Evolutionary conservation across 2,888 invertebrate species (phyloP).

Genomic region (Geotrupes spiniger): DNA sequence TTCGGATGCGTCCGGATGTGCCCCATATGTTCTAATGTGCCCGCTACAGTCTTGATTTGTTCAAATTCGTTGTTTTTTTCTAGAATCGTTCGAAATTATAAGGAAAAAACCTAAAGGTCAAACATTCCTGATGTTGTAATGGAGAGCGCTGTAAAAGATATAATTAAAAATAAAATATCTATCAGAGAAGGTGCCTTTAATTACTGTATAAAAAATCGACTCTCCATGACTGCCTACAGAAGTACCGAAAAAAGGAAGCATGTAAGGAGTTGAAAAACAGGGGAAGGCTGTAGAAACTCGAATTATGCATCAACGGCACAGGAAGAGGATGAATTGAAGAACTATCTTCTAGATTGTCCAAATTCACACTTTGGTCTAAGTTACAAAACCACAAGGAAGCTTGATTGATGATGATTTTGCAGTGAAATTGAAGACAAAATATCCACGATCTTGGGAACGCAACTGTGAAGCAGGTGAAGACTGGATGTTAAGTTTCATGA

Average conservation of each 20-base stretch:
- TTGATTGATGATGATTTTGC: slow-evolving; percentile 8
- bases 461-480: slow-evolving; percentile 3
- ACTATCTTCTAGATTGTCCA: background rate
- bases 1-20: slow-evolving; percentile 1
- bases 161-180: too few species aligned
- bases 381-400: background rate
- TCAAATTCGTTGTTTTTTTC: background rate
- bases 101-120: background rate
- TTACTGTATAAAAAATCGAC: background rate
- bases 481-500: too few species aligned
- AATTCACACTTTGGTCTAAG: slow-evolving; percentile 4
- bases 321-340: too few species aligned
- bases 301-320: too few species aligned
- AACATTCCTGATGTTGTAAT: background rate
- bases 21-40: background rate
- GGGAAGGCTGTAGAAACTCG: background rate
- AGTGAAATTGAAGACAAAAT: background rate
- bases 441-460: slow-evolving; percentile 2
- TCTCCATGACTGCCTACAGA: background rate
- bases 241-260: background rate
- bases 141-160: too few species aligned
- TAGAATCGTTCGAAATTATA: background rate
- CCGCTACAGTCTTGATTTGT: background rate
- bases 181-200: background rate
- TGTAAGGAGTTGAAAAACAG: background rate